Conservation (phyloP, 2,797 vertebrate species). For the Phaenicophaeus curvirostris region DNA sequence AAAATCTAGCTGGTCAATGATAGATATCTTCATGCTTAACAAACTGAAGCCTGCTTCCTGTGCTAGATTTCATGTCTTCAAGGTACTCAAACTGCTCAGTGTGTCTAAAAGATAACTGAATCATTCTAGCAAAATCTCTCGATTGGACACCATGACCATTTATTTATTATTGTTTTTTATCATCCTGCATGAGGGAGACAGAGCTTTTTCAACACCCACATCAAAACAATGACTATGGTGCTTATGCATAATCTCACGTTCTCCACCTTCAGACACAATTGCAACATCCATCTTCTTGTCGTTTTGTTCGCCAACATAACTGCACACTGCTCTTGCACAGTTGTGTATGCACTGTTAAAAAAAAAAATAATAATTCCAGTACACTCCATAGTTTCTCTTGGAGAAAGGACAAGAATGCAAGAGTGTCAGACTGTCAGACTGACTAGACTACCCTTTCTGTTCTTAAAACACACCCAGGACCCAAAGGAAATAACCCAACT, state of each 20-base stretch:
- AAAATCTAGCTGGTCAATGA: background rate
- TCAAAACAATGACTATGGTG: background rate
- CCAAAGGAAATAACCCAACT: background rate
- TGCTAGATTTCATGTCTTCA: background rate
- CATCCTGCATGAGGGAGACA: background rate
- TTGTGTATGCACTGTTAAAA: background rate
- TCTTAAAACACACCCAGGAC: background rate
- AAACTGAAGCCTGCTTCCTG: background rate
- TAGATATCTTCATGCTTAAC: background rate
- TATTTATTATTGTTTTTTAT: background rate
- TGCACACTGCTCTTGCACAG: rapidly evolving
- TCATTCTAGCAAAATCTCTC: background rate
- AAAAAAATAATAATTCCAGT: background rate
- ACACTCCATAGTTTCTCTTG: background rate
- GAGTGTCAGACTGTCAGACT: background rate
- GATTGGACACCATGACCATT: background rate
- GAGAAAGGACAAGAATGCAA: background rate
- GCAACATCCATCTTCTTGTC: background rate
- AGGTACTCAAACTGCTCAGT: background rate
- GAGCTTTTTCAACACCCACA: background rate
- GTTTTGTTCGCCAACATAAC: too few relatives aligned
- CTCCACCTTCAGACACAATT: background rate
- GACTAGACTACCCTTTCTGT: background rate
- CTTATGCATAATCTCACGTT: background rate
- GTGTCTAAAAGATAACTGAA: background rate